A percentile compares a stretch with the other conserved stretches of the same genome.
Conservation (phyloP, 2,113 vertebrate genomes). For the Sinocyclocheilus grahami region DNA sequence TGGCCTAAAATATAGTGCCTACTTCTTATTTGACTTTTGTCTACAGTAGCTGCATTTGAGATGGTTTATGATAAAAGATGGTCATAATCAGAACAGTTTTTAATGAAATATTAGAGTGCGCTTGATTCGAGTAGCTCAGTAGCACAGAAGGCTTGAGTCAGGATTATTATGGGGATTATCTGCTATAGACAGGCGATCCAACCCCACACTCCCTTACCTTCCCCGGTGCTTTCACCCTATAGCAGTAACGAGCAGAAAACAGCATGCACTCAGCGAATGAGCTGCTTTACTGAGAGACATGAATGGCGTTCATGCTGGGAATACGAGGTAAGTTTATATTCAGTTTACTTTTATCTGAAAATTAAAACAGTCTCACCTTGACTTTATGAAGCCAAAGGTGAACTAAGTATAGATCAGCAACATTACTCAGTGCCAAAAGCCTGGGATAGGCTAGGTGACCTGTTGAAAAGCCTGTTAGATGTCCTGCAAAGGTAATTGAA, state of each 20-base stretch:
- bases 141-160: slow-evolving; percentile 77
- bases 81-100: background rate
- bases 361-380: background rate
- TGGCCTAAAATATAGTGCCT: too few relatives aligned
- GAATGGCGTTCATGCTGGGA: slow-evolving; percentile 74
- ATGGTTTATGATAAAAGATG: background rate
- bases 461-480: slow-evolving; percentile 27
- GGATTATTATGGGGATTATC: slow-evolving; percentile 88
- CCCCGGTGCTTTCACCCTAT: slow-evolving; percentile 59
- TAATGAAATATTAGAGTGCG: background rate
- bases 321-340: slow-evolving; percentile 69
- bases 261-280: background rate
- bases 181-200: slow-evolving; percentile 87
- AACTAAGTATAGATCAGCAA: background rate
- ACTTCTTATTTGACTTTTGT: too few relatives aligned
- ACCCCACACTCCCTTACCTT: slow-evolving; percentile 63
- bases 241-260: slow-evolving; percentile 10
- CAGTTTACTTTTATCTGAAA: background rate
- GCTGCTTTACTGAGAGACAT: slow-evolving; percentile 53
- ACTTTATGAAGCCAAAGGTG: background rate
- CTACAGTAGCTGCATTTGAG: too few relatives aligned
- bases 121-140: background rate
- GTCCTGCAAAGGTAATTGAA: slow-evolving; percentile 15
- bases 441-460: background rate
- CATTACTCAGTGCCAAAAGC: background rate